Conservation (phyloP, 2,888 invertebrate genomes). For the Ecliptopera silaceata region DNA sequence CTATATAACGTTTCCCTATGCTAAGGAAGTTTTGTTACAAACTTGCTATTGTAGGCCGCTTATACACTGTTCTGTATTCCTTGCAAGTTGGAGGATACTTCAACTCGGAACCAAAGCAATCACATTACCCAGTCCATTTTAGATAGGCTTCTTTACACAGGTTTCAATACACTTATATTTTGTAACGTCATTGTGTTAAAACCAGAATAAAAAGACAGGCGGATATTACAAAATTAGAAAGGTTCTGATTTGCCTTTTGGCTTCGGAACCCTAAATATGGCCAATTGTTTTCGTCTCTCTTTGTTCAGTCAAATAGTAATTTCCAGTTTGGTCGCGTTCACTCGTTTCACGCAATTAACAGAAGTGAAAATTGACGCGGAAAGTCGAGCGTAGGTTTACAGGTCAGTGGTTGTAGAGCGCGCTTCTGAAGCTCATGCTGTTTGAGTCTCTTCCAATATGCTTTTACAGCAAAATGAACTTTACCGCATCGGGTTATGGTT, state of each 20-base stretch:
- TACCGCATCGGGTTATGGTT: not conserved
- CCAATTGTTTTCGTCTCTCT: not conserved
- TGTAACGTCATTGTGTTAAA: too few relatives aligned
- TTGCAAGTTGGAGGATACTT: not conserved
- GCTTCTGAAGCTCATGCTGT: constrained; percentile 30
- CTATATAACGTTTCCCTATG: not conserved
- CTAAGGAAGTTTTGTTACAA: constrained; percentile 4
- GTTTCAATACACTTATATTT: too few relatives aligned
- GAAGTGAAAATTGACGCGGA: constrained; percentile 38
- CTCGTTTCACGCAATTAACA: constrained; percentile 39
- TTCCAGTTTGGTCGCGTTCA: constrained; percentile 38
- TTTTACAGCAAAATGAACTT: not conserved
- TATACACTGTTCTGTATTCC: not conserved
- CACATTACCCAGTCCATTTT: not conserved
- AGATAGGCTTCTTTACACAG: not conserved
- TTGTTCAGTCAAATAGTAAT: constrained; percentile 31
- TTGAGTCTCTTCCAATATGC: not conserved
- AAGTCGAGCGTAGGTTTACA: constrained; percentile 38
- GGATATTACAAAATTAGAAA: not conserved
- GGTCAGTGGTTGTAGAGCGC: constrained; percentile 45
- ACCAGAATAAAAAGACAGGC: not conserved
- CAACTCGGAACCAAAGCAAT: constrained; percentile 1
- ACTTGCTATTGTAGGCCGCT: not conserved
- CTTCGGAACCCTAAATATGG: not conserved
- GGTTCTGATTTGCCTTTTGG: not conserved